phyloP scores from a whole-genome alignment of 2,113 vertebrate species.

The Podarcis muralis region DNA sequence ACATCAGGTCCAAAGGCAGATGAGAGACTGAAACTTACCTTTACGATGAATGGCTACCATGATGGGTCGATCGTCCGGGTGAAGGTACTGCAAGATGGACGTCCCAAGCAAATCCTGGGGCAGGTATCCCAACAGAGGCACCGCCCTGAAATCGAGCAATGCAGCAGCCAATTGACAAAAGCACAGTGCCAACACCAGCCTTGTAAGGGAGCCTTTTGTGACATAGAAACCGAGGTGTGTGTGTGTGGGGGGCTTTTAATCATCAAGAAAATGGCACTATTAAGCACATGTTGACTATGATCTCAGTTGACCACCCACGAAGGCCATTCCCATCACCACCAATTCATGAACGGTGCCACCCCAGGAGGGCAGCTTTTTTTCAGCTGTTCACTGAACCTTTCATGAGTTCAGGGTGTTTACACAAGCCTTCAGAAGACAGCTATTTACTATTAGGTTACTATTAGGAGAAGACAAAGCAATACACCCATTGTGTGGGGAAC shows the following conservation, averaged over 20 bases:
- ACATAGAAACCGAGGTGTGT: too few relatives aligned
- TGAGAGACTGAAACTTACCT: constrained; percentile 68
- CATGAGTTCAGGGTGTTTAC: background rate
- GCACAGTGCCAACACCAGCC: background rate
- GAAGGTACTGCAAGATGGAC: constrained; percentile 82
- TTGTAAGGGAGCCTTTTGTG: background rate
- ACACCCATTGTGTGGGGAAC: too few relatives aligned
- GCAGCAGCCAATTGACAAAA: background rate
- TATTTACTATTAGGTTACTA: background rate
- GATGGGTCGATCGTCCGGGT: constrained; percentile 85
- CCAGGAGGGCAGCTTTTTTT: too few relatives aligned
- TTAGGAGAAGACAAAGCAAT: background rate
- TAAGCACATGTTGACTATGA: background rate
- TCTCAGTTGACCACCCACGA: too few relatives aligned
- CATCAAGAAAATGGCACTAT: background rate
- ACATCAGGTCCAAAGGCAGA: too few relatives aligned
- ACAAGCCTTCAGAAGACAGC: background rate
- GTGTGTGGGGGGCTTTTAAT: background rate
- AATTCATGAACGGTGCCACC: too few relatives aligned
- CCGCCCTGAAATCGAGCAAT: constrained; percentile 77
- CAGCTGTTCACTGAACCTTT: background rate
- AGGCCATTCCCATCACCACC: too few relatives aligned
- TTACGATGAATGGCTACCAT: constrained; percentile 87
- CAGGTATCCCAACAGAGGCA: constrained; percentile 90
- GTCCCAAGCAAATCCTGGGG: constrained; percentile 91